Percentiles rank a stretch among this genome's conserved stretches.
These are phyloP conservation scores for Penaeus monodon DNA, from an alignment of 2,888 invertebrate genomes.

Conservation along the genomic window DNA sequence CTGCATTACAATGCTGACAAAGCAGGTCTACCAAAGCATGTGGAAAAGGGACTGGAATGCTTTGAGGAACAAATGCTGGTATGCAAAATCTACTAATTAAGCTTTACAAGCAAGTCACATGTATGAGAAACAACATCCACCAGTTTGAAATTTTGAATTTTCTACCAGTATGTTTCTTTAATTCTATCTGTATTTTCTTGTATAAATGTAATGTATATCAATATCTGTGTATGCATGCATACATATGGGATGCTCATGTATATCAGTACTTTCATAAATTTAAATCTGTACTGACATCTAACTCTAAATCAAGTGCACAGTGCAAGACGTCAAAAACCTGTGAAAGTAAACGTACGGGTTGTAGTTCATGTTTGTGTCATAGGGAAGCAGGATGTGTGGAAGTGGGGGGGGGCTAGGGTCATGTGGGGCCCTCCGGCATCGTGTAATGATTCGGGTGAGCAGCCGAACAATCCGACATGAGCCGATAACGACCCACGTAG, in stretches of 20 bases:
- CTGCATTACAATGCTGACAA: too few relatives aligned
- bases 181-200: too few relatives aligned
- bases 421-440: conserved; percentile 56
- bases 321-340: conserved; percentile 35
- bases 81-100: too few relatives aligned
- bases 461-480: conserved; percentile 64
- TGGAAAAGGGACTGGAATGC: too few relatives aligned
- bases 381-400: conserved; percentile 36
- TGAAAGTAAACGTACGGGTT: conserved; percentile 49
- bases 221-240: background rate
- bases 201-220: background rate
- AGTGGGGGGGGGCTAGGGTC: conserved; percentile 57
- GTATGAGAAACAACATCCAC: too few relatives aligned
- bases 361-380: conserved; percentile 41
- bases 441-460: conserved; percentile 60
- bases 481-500: conserved; percentile 62
- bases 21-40: too few relatives aligned
- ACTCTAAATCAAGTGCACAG: background rate
- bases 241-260: conserved; percentile 11
- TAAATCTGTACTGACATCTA: conserved; percentile 12
- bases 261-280: background rate
- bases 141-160: too few relatives aligned
- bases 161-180: too few relatives aligned
- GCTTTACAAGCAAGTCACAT: too few relatives aligned
- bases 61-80: too few relatives aligned